Base-by-base conservation (phyloP, 2,113 vertebrate genomes). In the Dunckerocampus dactyliophorus region DNA sequence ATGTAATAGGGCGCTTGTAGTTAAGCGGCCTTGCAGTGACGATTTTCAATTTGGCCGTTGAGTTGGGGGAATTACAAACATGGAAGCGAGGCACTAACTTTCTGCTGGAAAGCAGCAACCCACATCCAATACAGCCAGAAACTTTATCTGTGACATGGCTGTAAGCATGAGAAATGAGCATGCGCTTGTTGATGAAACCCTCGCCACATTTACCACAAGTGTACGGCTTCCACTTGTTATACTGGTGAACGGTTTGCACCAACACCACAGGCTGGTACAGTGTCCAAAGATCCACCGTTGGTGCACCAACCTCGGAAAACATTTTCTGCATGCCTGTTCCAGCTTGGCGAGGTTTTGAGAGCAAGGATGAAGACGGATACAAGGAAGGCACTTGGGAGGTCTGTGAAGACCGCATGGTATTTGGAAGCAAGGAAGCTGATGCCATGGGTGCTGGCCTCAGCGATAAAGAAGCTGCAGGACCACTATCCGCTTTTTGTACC, bases 241-340 rank as follows among this genome's bases (percentile, higher is more conserved):
- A 84, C 19, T 2, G 60, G 17, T 54, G 59, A 20, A 48, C 21
- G 0, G 76, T 78, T 69, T 62, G 16, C 16, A 89, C 0, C 31
- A 85, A 13, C 42, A 90, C 88, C 12, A 87, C 83, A 8, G 88
- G 88, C 67, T 87, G 88, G 70, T 86, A 89, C 49, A 85, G 47
- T 13, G 72, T 81, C 84, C 85, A 88, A 9, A 90, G 82, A 67
- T 90, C 86, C 17, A 84, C 85, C 2, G 85, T 87, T 7, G 84
- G 82, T 50, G 79, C 73, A 2, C 76, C 76, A 14, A 75, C 63
- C 49, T n/a, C 55, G n/a, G 62, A 54, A 50, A 80, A 78, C 65
- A 72, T 10, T 19, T 70, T 73, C 47, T 67, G 61, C 47, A 68
- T 51, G 17, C 63, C 62, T 37, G 34, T 12, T 47, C 14, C 0